Evolutionary conservation across 2,888 invertebrate species (phyloP), one percentile per base, ranked within the genome.

Genomic region (Mesorhabditis belari): DNA sequence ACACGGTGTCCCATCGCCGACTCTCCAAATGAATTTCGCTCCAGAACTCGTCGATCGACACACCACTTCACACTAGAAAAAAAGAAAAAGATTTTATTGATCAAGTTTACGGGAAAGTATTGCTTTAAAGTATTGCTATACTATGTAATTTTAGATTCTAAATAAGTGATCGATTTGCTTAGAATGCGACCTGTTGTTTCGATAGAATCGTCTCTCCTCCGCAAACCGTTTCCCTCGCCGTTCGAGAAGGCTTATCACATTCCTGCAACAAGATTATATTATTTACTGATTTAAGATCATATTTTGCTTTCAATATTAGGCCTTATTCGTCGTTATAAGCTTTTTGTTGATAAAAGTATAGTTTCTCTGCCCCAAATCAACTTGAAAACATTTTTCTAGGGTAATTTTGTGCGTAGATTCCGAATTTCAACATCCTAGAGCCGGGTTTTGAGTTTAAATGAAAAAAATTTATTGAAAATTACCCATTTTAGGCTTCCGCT

Each of bases 61-160:
- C 21, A 71, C 69, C 0, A 73, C 66, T 57, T 67, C 66, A 57
- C 73, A 73, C 70, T 72, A 63, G 56, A 70, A 54, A 27, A 9
- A 12, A 53, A 19, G 12, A 2, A 28, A 17, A 24, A 6, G 12
- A 17, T 28, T 58, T 5, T 51, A 27, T 23, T 25, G 17, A 17
- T 23, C 4, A 4, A 57, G 35, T 19, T 12, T 21, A 17, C 55
- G n/a, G 1, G 25, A 26, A 24, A 44, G 35, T 21, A 35, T 19
- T 3, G 44, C 44, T 9, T 12, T 57, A 35, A 24, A 5, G 21
- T 29, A 21, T 12, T 29, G 21, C n/a, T n/a, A 19, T 28, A n/a
- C 35, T 55, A 19, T 19, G n/a, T 55, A 29, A 21, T 23, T 19
- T 26, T 5, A n/a, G 28, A 19, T 17, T 29, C 9, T 21, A n/a